Evolutionary conservation across 2,888 invertebrate species (phyloP).

Genomic region (Brachyptera putata): DNA sequence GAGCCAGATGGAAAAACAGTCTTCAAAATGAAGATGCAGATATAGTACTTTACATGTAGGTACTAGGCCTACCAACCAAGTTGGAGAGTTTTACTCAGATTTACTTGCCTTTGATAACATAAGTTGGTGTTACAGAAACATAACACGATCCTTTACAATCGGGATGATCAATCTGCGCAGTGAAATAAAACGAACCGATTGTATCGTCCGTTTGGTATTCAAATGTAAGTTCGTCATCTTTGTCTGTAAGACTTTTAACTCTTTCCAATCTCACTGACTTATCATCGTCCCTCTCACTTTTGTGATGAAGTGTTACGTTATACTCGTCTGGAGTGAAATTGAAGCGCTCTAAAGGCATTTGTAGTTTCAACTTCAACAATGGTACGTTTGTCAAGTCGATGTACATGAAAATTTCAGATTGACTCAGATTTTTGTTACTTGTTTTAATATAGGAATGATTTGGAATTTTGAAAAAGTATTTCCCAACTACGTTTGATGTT

Average conservation of each 20-base stretch:
- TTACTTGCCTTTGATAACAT: not conserved
- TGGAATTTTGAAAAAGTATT: not conserved
- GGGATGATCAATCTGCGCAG: not conserved
- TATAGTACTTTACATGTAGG: too few relatives aligned
- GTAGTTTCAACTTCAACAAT: not conserved
- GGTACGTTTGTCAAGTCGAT: not conserved
- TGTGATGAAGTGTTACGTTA: not conserved
- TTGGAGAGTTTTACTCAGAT: too few relatives aligned
- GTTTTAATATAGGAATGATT: not conserved
- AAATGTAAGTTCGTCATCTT: not conserved
- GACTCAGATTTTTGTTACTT: not conserved
- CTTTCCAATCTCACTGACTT: not conserved
- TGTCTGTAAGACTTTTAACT: too few relatives aligned
- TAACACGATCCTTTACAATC: not conserved
- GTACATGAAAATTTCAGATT: not conserved
- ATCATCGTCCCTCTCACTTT: not conserved
- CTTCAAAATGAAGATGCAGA: too few relatives aligned
- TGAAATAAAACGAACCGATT: not conserved
- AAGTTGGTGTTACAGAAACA: not conserved
- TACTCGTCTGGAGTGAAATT: not conserved
- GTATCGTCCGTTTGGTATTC: not conserved
- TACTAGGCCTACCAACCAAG: not conserved
- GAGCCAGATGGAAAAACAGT: too few relatives aligned
- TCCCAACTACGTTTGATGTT: not conserved
- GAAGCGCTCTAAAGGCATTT: not conserved